Evolutionary conservation across 2,797 vertebrate genomes (phyloP).

Genomic region (Podargus strigoides): DNA sequence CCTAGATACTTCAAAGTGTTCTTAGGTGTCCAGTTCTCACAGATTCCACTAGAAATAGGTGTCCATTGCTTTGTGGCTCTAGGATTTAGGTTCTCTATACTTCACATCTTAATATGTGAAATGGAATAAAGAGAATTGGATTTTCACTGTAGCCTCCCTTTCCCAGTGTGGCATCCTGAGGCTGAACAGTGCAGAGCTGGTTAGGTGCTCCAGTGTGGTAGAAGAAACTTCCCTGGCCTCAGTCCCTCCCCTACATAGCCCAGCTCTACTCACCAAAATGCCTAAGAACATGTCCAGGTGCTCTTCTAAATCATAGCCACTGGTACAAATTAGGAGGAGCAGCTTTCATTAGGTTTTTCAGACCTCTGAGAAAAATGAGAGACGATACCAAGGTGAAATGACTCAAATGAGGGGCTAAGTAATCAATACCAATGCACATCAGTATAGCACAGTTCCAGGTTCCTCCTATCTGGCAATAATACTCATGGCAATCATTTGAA

Average conservation of each 20-base stretch:
- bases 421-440: not conserved
- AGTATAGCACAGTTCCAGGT: not conserved
- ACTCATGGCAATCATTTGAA: not conserved
- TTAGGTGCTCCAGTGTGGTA: not conserved
- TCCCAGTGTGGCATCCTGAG: not conserved
- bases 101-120: not conserved
- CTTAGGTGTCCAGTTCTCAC: accelerated
- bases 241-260: not conserved
- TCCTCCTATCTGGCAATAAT: not conserved
- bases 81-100: not conserved
- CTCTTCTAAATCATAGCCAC: not conserved
- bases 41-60: not conserved
- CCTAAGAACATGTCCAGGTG: not conserved
- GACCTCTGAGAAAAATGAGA: not conserved
- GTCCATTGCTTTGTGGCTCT: not conserved
- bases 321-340: not conserved
- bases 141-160: not conserved
- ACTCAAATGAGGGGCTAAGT: not conserved
- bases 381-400: not conserved
- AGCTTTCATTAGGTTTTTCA: not conserved
- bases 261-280: not conserved
- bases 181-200: not conserved
- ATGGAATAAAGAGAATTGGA: not conserved
- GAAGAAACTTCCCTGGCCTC: not conserved
- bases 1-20: not conserved